Percentiles rank a stretch among this genome's conserved stretches.
phyloP scores from a whole-genome alignment of 2,113 vertebrate species.

The Gambusia affinis region DNA sequence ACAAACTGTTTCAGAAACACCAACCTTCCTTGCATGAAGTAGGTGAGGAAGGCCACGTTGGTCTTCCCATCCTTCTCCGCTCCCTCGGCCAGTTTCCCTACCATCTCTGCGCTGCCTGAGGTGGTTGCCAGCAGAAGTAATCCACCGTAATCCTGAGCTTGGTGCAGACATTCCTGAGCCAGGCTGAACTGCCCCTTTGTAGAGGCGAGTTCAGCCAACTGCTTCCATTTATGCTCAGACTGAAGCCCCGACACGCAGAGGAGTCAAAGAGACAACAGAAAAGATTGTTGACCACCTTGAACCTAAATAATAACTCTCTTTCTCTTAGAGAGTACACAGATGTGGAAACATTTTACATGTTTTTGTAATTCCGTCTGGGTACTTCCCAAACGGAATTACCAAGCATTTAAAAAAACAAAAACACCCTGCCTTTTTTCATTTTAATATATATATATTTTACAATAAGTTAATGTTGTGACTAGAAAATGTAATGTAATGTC shows the following conservation, averaged over 20 bases:
- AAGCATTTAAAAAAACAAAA: no score
- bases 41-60: constrained; percentile 95
- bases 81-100: constrained; percentile 89
- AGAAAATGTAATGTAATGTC: no score
- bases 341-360: no score
- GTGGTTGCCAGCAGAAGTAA: constrained; percentile 92
- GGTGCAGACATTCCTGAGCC: constrained; percentile 95
- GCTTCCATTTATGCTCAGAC: constrained; percentile 98
- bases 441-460: no score
- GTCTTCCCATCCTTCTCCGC: constrained; percentile 94
- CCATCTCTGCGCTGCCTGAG: constrained; percentile 91
- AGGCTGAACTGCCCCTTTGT: constrained; percentile 92
- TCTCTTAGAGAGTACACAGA: no score
- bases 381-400: no score
- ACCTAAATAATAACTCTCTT: no score
- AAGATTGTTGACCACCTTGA: constrained; percentile 32
- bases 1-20: constrained; percentile 50
- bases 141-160: constrained; percentile 94
- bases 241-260: constrained; percentile 50
- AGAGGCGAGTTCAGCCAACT: constrained; percentile 93
- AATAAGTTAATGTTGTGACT: no score
- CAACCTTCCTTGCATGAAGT: constrained; percentile 94
- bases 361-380: no score
- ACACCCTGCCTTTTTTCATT: no score
- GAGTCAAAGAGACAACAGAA: constrained; percentile 34